Conservation (phyloP, 2,113 vertebrate genomes). For the Psephotus haematonotus region DNA sequence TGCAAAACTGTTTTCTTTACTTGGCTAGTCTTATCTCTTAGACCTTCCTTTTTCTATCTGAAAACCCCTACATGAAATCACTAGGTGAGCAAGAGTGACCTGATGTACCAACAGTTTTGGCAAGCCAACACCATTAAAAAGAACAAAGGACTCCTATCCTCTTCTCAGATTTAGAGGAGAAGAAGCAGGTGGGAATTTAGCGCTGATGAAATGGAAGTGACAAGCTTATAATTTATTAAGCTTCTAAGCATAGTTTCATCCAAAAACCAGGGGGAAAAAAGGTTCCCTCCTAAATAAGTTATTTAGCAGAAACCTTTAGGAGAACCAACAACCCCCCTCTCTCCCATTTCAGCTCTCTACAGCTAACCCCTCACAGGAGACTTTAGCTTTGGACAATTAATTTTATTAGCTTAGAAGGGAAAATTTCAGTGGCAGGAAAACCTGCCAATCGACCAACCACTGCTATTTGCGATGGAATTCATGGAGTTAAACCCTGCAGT, state of each 20-base stretch:
- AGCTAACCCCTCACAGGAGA: background rate
- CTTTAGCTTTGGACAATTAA: conserved; percentile 41
- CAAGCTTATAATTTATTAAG: conserved; percentile 16
- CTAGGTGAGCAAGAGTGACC: background rate
- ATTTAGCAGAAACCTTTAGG: background rate
- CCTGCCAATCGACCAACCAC: background rate
- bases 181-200: background rate
- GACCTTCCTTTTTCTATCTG: background rate
- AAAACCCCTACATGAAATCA: background rate
- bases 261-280: background rate
- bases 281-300: background rate
- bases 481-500: background rate
- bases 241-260: conserved; percentile 16
- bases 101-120: background rate
- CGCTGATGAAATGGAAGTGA: background rate
- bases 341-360: background rate
- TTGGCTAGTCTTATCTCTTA: background rate
- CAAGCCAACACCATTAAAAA: background rate
- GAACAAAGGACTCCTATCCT: background rate
- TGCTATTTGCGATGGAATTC: background rate
- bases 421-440: background rate
- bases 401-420: conserved; percentile 25
- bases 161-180: background rate
- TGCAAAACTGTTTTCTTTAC: background rate
- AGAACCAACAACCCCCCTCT: background rate